Evolutionary conservation across 2,797 vertebrate genomes (phyloP).

Genomic region (Sardinella longiceps): DNA sequence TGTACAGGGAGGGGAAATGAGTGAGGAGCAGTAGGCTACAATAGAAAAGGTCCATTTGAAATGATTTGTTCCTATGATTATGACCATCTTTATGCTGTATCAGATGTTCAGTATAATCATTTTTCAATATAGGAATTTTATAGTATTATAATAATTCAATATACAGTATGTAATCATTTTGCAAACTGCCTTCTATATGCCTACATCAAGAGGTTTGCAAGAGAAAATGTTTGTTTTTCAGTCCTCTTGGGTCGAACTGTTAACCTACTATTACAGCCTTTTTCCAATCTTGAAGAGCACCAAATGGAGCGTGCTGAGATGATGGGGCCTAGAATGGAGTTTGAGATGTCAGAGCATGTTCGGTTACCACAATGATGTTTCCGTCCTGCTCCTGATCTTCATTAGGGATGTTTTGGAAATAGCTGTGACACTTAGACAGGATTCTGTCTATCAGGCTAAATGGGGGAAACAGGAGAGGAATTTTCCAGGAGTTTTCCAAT

Average conservation of each 20-base stretch:
- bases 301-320: not conserved
- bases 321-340: not conserved
- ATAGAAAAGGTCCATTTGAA: not conserved
- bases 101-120: too few species aligned
- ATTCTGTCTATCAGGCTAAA: not conserved
- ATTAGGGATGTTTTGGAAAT: not conserved
- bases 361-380: not conserved
- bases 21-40: too few species aligned
- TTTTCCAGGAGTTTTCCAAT: not conserved
- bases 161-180: too few species aligned
- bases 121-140: too few species aligned
- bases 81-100: not conserved
- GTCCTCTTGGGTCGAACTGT: not conserved
- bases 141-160: too few species aligned
- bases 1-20: not conserved
- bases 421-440: not conserved
- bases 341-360: slow-evolving; percentile 7
- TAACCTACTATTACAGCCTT: slow-evolving; percentile 34
- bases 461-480: not conserved
- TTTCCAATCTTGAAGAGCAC: slow-evolving; percentile 27
- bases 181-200: not conserved
- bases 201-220: not conserved
- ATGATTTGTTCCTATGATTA: not conserved
- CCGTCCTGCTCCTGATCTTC: not conserved
- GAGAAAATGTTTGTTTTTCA: not conserved